These are phyloP conservation scores for Eledona agricola DNA, from an alignment of 2,888 invertebrate species.

Conservation along the genomic window DNA sequence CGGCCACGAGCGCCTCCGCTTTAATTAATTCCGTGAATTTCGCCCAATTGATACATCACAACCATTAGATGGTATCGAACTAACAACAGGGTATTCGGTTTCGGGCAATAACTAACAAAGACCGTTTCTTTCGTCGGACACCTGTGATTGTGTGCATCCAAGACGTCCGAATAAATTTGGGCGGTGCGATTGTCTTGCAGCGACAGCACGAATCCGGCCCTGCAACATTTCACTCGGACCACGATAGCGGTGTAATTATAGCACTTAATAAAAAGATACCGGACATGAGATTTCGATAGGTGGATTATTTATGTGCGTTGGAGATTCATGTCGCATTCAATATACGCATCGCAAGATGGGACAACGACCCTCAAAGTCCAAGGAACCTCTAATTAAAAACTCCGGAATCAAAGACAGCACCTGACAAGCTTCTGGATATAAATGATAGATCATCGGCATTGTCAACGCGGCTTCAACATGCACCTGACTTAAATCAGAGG, in stretches of 20 bases:
- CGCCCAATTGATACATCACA: conserved; percentile 35
- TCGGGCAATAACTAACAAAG: conserved; percentile 36
- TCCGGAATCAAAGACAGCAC: conserved; percentile 18
- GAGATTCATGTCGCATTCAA: conserved; percentile 30
- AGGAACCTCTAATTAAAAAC: conserved; percentile 34
- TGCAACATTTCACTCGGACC: conserved; percentile 17
- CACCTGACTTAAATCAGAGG: conserved; percentile 31
- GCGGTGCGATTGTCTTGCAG: conserved; percentile 30
- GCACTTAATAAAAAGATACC: conserved; percentile 33
- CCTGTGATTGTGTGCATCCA: conserved; percentile 24
- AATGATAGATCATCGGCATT: conserved; percentile 29
- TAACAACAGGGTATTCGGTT: conserved; percentile 36
- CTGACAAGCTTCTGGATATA: conserved; percentile 17
- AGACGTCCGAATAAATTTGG: conserved; percentile 17
- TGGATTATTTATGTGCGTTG: conserved; percentile 24
- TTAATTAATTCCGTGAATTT: conserved; percentile 19
- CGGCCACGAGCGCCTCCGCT: not conserved
- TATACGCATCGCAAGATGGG: conserved; percentile 18
- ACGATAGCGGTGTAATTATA: conserved; percentile 29
- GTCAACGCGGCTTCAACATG: conserved; percentile 14
- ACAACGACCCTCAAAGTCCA: too few relatives aligned
- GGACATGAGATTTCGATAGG: conserved; percentile 12
- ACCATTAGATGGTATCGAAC: conserved; percentile 33
- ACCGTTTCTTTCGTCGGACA: conserved; percentile 7
- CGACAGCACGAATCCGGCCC: conserved; percentile 16